phyloP scores from a whole-genome alignment of 2,113 vertebrate genomes.

The Mungos mungo region DNA sequence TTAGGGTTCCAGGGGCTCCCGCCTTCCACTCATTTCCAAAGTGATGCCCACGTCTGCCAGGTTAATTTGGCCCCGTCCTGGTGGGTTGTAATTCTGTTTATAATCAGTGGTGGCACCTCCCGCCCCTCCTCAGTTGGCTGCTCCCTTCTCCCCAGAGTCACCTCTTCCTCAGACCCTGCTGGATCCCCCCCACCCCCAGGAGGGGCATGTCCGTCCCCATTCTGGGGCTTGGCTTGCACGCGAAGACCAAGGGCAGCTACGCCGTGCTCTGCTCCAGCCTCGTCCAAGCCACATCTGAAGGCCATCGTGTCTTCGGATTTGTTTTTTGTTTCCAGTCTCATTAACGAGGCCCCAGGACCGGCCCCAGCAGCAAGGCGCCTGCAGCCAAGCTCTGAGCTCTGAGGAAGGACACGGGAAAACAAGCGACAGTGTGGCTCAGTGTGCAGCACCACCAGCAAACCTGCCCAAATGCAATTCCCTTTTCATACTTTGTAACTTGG shows the following conservation, averaged over 20 bases:
- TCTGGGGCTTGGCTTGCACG: background rate
- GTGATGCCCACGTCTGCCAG: no score
- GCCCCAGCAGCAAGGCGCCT: background rate
- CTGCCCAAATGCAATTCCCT: rapidly evolving
- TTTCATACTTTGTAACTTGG: no score
- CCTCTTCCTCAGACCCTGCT: no score
- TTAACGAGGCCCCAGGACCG: conserved; percentile 29
- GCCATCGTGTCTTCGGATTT: background rate
- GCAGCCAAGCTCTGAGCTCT: background rate
- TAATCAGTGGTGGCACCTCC: no score
- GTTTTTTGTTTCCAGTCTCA: background rate
- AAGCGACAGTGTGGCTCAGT: background rate
- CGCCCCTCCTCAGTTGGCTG: no score
- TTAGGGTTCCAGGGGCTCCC: no score
- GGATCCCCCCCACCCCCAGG: no score
- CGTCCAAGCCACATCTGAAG: background rate
- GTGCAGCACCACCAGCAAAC: no score
- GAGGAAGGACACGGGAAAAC: background rate
- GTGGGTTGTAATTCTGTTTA: no score
- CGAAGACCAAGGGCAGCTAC: background rate
- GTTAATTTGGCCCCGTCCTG: no score
- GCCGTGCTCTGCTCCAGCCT: background rate
- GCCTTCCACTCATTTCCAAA: no score
- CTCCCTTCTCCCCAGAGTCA: no score
- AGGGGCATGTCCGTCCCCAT: background rate